Conservation (phyloP, 1,140 invertebrate genomes). For the Brachionus calyciflorus region DNA sequence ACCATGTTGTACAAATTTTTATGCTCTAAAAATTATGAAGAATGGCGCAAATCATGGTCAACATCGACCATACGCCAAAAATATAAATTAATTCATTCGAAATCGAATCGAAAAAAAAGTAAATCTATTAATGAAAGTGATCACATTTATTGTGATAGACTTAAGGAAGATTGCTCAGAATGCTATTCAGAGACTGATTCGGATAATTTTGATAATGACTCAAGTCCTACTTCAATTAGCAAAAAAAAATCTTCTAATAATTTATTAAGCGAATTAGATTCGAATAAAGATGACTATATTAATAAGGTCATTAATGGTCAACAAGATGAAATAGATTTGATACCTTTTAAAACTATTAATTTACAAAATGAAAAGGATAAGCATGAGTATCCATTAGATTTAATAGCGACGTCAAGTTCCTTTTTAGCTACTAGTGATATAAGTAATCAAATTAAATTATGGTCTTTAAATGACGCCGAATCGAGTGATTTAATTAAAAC, state of each 20-base stretch:
- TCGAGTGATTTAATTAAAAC: neutral
- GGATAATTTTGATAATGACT: neutral
- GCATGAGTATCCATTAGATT: conserved; percentile 22
- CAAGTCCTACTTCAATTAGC: neutral
- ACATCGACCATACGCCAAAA: neutral
- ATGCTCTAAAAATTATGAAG: conserved; percentile 18
- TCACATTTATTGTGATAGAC: too few species aligned
- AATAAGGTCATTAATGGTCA: neutral
- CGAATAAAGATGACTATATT: conserved; percentile 17
- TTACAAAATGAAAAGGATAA: neutral
- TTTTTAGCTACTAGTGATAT: conserved; percentile 16
- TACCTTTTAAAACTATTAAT: neutral
- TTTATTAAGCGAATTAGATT: neutral
- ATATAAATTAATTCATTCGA: conserved; percentile 2
- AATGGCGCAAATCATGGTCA: conserved; percentile 33
- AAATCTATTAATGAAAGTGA: neutral
- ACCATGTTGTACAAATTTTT: conserved; percentile 36
- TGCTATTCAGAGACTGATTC: neutral
- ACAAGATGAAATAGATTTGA: conserved; percentile 25
- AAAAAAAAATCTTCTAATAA: neutral
- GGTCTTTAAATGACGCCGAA: neutral
- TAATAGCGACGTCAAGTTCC: neutral
- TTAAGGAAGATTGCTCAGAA: conserved; percentile 6
- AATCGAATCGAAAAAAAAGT: conserved; percentile 6
- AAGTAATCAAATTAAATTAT: conserved; percentile 13